Base-by-base conservation (phyloP, 2,888 invertebrate genomes). In the Syrphus vitripennis region DNA sequence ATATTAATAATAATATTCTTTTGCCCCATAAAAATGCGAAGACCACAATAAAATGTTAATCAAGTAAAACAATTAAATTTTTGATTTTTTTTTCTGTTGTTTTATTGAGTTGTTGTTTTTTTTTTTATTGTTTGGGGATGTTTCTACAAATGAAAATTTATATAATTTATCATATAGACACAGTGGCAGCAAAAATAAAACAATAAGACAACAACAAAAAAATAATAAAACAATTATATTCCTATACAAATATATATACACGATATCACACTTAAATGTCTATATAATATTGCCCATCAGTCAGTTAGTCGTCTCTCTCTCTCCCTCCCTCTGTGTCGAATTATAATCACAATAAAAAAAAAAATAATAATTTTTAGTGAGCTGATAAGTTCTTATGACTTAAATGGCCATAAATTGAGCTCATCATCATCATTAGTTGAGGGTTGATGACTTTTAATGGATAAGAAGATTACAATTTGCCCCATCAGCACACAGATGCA, bases 51-150 rank as follows among this genome's bases (percentile, higher is more conserved):
- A 67, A 67, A 86, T 82, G 77, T 86, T 86, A 82, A 86, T 86
- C 86, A 82, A 82, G 77, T 74, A 59, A 86, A 86, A 86, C 86
- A 86, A 86, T 86, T 86, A 86, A 86, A 86, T 82, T 81, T 76
- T 34, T 70, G 34, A 42, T 69, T 61, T 10, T 59, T 24, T 21
- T 59, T 34, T 21, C 12, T 42, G 4, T 21, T 48, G 3, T 24
- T 74, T 81, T 77, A 63, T 77, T 77, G 42, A 69, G 61, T 70
- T 69, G 53, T 65, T 83, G 14, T 59, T 75, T 57, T 59, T 9
- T 48, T 29, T 45, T 40, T 34, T 34, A 37, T 74, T 48, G 75
- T 65, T 61, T 37, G 37, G 69, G 42, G 42, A 26, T 50, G 48
- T 40, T 53, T 29, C 24, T 29, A 53, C n/a, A 50, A n/a, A 55